Evolutionary conservation across 2,797 vertebrate genomes (phyloP), one percentile per base, ranked within the genome.

Genomic region (Sebastes umbrosus): DNA sequence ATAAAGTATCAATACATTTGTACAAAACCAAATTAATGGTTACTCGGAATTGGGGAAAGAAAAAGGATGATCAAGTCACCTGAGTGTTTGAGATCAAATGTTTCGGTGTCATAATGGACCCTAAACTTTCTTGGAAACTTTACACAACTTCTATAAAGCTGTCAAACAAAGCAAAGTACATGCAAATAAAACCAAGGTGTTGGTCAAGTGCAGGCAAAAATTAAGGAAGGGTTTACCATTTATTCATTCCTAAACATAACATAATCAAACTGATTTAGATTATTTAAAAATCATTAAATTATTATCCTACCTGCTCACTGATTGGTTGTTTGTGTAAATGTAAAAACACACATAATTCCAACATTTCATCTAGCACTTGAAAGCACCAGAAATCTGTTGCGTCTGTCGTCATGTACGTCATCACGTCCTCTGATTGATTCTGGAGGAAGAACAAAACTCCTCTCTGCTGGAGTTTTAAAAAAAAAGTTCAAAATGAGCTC

Each of bases 341-440:
- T 1, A 10, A 43, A 31, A 1, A 13, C 0, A 0, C 0, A 5
- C 12, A 29, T 29, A 70, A 39, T 58, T 70, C 58, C 50, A 25
- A 70, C 27, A 16, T 14, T 79, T 31, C 1, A 4, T 5, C 6
- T 3, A 36, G 25, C 6, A 3, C 7, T 0, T 75, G 69, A 79
- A 88, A 0, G 84, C 50, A 69, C 54, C 87, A 46, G 2, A 20
- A 69, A 34, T 24, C 69, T 25, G 12, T 54, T 39, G n/a, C 73
- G 81, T 72, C 32, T 12, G 27, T 58, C 24, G 32, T 36, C 16
- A 10, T 0, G 1, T 0, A 34, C 83, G 72, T 83, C 77, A 85
- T 69, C 36, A 66, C 75, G 80, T 59, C 46, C 5, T 62, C 25
- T 50, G 6, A 4, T 14, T 57, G 63, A 52, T 32, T 24, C 60